Base-by-base conservation (phyloP, 30 jellyfish, hydroid and myxozoan species). In the Catostylus mosaicus region DNA sequence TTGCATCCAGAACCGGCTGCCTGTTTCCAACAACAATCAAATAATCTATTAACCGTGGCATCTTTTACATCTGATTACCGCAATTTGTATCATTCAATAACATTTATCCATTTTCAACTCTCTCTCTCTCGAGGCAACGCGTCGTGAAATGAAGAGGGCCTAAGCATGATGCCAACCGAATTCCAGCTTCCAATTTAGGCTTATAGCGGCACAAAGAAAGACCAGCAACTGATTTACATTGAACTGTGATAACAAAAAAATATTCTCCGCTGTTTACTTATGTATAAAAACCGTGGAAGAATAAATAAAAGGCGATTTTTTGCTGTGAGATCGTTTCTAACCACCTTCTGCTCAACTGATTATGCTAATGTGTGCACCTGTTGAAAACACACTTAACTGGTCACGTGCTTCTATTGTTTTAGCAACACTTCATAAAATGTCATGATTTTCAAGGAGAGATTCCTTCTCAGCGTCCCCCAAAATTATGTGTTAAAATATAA, bases 1-100 rank as follows among this genome's bases (percentile, higher is more conserved):
- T 85, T 23, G 98, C 73, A 70, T 91, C 98, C 6, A 91, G 81
- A 1, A 64, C 73, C 27, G 98, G 98, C 67, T 83, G 74, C 47
- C 75, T 69, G 35, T 63, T 74, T 23, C 98, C 98, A 57, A 91
- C 98, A 33, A 85, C 90, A 22, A 85, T 63, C 60, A 85, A 63
- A 85, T 91, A 91, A 40, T 91, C 98, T 11, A 91, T 75, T 66
- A 91, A 78, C 34, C 98, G 78, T 23, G 93, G 50, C 98, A 91
- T 91, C 30, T 43, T 80, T 24, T 23, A 20, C 47, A 51, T 26
- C 30, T 31, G 6, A 7, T 1, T 4, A 26, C 50, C 0, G 19
- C 50, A 19, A 1, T 31, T 65, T 65, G 50, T n/a, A n/a, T n/a
- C n/a, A n/a, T n/a, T n/a, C n/a, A n/a, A n/a, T n/a, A n/a, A n/a